Evolutionary conservation across 2,888 invertebrate genomes (phyloP), one percentile per base, ranked within the genome.

Genomic region (Ennomos quercinarius): DNA sequence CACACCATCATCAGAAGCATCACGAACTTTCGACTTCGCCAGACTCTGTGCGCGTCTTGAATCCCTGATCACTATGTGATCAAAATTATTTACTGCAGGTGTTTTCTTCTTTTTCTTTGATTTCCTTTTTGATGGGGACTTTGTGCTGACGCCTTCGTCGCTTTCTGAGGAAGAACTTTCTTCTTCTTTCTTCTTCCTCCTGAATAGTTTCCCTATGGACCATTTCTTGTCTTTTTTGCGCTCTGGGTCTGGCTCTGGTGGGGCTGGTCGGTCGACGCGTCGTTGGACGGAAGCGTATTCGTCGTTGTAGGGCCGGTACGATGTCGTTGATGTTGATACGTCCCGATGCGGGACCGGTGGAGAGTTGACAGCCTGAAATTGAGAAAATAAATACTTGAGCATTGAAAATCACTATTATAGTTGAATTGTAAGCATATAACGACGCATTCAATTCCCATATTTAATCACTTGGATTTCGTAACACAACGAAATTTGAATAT

Each of bases 131-230:
- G 88, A 88, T 42, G 86, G 80, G 3, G 89, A 88, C 44, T 85
- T 84, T 34, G 87, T 86, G 67, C 85, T 89, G 66, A 86, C 84
- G 42, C 89, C 90, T 71, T 89, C 93, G 36, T 89, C 92, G 59
- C 81, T 89, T 68, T 93, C 94, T 11, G 93, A 93, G 54, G 94
- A 94, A 55, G 93, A 91, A 46, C 91, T 93, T 67, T 94, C 95
- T 44, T 94, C 93, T 61, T 95, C 94, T 67, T 95, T 95, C 83
- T 96, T 96, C 85, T 96, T 96, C 78, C 95, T 93, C 64, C 96
- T 93, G 78, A 97, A 96, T 3, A 97, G 93, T 72, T 95, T 96
- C 8, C 97, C 96, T 43, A 97, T 94, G 9, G 96, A 96, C 97
- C 97, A 97, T 84, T 96, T 96, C 71, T 95, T 95, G 72, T 95